Evolutionary conservation across 2,113 vertebrate species (phyloP).

Genomic region (Canis aureus): DNA sequence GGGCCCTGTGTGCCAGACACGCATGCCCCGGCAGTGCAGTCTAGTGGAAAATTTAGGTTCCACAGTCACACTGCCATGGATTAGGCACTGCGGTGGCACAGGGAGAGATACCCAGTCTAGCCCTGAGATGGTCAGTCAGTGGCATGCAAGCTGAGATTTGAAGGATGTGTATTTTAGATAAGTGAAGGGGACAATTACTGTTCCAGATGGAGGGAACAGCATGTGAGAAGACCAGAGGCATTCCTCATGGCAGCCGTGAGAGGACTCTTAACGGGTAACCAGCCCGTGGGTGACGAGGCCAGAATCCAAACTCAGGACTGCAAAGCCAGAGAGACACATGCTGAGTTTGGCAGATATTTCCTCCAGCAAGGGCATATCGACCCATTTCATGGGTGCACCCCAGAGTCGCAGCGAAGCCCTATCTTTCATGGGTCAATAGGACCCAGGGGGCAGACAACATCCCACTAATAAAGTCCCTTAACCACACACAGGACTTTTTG

Average conservation of each 20-base stretch:
- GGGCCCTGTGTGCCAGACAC: not conserved
- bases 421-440: not conserved
- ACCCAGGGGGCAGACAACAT: not conserved
- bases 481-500: not conserved
- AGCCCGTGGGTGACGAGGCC: not conserved
- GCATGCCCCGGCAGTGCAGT: not conserved
- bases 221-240: not conserved
- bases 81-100: rapidly evolving
- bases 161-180: not conserved
- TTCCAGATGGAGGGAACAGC: not conserved
- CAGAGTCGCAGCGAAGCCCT: not conserved
- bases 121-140: not conserved
- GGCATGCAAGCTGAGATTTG: not conserved
- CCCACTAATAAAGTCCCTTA: not conserved
- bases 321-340: not conserved
- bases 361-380: not conserved
- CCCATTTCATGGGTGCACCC: not conserved
- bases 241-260: not conserved
- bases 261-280: not conserved
- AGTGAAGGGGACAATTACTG: not conserved
- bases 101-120: not conserved
- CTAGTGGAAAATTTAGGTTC: not conserved
- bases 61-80: rapidly evolving
- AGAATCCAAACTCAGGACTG: not conserved
- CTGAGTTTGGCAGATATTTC: not conserved